phyloP scores from a whole-genome alignment of 2,888 invertebrate species.

The Phaedon cochleariae region DNA sequence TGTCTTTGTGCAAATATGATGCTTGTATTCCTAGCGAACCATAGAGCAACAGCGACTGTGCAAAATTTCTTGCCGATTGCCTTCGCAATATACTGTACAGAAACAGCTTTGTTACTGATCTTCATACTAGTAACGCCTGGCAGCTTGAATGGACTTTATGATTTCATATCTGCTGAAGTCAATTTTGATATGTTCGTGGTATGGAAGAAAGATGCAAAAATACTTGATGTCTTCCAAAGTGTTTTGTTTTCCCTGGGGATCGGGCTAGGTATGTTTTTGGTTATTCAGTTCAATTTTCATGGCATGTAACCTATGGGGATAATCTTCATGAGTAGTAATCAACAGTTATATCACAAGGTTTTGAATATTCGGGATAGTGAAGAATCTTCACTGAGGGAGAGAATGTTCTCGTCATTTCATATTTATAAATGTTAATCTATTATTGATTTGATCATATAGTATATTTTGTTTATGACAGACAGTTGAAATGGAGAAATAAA shows the following conservation, averaged over 20 bases:
- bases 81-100: constrained; percentile 16
- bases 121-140: constrained; percentile 22
- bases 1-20: constrained; percentile 23
- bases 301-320: no score
- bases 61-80: constrained; percentile 18
- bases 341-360: no score
- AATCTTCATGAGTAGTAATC: no score
- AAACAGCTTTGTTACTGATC: constrained; percentile 19
- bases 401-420: no score
- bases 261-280: constrained; percentile 25
- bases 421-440: no score
- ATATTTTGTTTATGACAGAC: no score
- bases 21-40: constrained; percentile 23
- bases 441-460: no score
- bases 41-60: constrained; percentile 13
- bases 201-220: constrained; percentile 26
- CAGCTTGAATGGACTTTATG: constrained; percentile 20
- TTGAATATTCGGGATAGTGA: no score
- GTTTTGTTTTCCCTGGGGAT: constrained; percentile 29
- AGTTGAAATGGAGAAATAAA: no score
- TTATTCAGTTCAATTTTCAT: no score
- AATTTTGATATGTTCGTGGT: constrained; percentile 14
- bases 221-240: constrained; percentile 17
- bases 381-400: no score
- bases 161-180: constrained; percentile 13